Conservation (phyloP, 2,113 vertebrate species). For the Furnarius figulus region DNA sequence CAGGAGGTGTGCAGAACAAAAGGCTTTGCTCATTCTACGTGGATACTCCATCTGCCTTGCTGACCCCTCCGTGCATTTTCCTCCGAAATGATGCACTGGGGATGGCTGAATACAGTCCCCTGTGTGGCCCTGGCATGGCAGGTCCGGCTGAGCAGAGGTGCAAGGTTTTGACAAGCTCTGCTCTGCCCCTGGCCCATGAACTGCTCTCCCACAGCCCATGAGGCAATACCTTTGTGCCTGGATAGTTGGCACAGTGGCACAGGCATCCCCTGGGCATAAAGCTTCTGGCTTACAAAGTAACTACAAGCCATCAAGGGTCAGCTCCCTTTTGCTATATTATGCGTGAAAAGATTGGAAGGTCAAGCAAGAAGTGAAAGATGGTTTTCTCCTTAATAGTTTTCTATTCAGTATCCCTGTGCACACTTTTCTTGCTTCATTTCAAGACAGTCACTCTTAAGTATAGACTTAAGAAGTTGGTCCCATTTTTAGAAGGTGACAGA, state of each 20-base stretch:
- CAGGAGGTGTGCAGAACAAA: background rate
- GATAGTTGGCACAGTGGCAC: background rate
- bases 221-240: background rate
- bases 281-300: background rate
- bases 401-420: background rate
- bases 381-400: background rate
- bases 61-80: accelerated
- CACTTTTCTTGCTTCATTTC: background rate
- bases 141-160: background rate
- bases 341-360: background rate
- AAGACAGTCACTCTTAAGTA: background rate
- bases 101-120: accelerated
- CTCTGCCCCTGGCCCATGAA: background rate
- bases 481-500: background rate
- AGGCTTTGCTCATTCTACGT: background rate
- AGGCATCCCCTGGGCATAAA: background rate
- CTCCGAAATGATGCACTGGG: accelerated
- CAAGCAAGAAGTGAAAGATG: background rate
- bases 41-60: background rate
- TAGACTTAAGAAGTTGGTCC: background rate
- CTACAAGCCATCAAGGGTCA: background rate
- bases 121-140: accelerated
- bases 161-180: background rate
- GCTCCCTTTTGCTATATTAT: background rate
- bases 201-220: background rate